Conservation (phyloP, 2,797 vertebrate species). For the Tolypeutes matacus region DNA sequence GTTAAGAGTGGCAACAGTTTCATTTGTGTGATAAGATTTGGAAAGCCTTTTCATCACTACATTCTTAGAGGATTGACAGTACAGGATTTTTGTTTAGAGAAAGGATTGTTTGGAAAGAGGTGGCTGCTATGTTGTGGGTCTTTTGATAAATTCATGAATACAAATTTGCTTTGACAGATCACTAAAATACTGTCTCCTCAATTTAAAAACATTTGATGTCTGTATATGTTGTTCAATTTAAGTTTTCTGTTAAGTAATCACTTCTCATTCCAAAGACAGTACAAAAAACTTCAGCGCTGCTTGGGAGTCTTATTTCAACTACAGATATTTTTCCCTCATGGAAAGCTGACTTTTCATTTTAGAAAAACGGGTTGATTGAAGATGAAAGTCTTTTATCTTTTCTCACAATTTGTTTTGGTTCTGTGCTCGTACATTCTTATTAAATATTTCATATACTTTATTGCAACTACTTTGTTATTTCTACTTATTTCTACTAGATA, state of each 20-base stretch:
- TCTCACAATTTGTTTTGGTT: constrained; percentile 85
- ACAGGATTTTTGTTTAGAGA: constrained; percentile 80
- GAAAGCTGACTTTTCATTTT: constrained; percentile 85
- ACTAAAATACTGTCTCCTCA: constrained; percentile 86
- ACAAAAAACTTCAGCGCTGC: constrained; percentile 87
- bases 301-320: constrained; percentile 87
- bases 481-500: constrained; percentile 87
- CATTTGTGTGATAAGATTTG: constrained; percentile 86
- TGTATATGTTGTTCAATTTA: constrained; percentile 93
- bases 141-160: constrained; percentile 87
- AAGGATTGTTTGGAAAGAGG: constrained; percentile 88
- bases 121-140: constrained; percentile 84
- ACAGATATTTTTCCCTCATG: constrained; percentile 78
- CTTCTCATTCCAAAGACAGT: constrained; percentile 90
- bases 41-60: constrained; percentile 85
- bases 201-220: constrained; percentile 87
- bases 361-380: constrained; percentile 85
- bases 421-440: constrained; percentile 86
- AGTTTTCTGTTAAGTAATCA: constrained; percentile 96
- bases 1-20: constrained; percentile 89
- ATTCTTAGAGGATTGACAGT: constrained; percentile 84
- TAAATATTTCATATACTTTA: constrained; percentile 88
- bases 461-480: constrained; percentile 87
- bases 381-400: constrained; percentile 84
- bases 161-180: constrained; percentile 87